phyloP scores from a whole-genome alignment of 2,797 vertebrate species.

The Ficedula albicollis region DNA sequence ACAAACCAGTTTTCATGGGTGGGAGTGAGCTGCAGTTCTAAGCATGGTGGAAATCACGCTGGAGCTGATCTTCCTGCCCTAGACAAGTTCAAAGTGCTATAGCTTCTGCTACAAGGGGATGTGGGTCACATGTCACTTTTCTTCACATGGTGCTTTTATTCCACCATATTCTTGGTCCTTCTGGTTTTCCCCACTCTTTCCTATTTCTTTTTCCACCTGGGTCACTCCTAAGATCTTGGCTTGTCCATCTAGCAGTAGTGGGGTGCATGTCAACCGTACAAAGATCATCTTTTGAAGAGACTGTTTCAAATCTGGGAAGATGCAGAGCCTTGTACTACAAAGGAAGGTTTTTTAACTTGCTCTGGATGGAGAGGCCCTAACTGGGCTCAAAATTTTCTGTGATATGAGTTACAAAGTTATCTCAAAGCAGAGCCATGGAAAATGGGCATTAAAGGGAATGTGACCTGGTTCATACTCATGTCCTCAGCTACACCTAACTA shows the following conservation, averaged over 20 bases:
- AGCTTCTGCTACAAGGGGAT: neutral
- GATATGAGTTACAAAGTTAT: neutral
- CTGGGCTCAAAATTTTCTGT: neutral
- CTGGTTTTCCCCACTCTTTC: neutral
- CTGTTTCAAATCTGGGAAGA: neutral
- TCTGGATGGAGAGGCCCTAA: neutral
- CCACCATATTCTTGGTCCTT: neutral
- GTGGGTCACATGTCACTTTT: neutral
- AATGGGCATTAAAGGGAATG: neutral
- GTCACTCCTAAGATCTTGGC: neutral
- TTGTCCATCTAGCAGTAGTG: neutral
- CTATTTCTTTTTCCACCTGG: neutral
- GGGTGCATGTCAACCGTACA: neutral
- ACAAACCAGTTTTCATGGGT: slow-evolving; percentile 11
- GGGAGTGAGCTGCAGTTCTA: neutral
- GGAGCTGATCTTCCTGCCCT: neutral
- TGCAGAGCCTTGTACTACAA: neutral
- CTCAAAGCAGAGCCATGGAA: neutral
- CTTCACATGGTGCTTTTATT: neutral
- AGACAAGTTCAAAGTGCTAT: neutral
- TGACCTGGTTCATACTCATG: neutral
- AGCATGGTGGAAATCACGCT: neutral
- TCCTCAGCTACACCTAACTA: neutral
- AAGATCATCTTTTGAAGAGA: neutral
- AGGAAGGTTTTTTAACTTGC: neutral